Percentiles rank a stretch among this genome's conserved stretches.
Conservation (phyloP, 2,113 vertebrate genomes). For the Datnioides undecimradiatus region DNA sequence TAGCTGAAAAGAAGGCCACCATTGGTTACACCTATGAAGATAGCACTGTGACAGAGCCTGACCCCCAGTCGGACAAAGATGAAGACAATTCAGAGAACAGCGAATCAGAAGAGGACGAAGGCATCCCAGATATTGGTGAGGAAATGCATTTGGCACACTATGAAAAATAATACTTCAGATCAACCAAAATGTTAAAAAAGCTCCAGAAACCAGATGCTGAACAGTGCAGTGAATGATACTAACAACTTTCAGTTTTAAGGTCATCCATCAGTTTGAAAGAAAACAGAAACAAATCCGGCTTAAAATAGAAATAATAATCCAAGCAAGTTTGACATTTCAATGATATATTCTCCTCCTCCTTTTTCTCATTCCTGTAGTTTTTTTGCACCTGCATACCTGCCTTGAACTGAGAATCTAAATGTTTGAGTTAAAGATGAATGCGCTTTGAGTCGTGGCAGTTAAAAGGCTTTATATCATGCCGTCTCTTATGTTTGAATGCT, state of each 20-base stretch:
- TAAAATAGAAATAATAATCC: not conserved
- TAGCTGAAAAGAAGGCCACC: conserved; percentile 93
- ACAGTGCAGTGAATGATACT: not conserved
- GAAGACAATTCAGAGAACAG: conserved; percentile 94
- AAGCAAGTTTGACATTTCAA: no score
- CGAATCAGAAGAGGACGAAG: conserved; percentile 95
- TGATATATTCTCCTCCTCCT: no score
- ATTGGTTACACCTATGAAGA: conserved; percentile 98
- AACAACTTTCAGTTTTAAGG: not conserved
- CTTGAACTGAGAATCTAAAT: not conserved
- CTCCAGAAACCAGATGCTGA: not conserved
- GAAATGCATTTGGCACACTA: not conserved
- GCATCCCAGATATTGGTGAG: conserved; percentile 96
- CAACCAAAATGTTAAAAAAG: not conserved
- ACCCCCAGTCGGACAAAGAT: conserved; percentile 88
- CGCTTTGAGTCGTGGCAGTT: not conserved
- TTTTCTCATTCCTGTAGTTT: no score
- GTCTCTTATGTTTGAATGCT: not conserved
- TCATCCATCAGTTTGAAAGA: not conserved
- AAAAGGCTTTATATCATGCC: not conserved
- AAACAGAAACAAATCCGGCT: not conserved
- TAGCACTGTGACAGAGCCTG: conserved; percentile 90
- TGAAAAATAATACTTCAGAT: not conserved
- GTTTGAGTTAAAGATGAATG: not conserved
- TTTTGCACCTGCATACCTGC: not conserved